Conservation (phyloP, 1,140 invertebrate species). For the Lutraria rhynchaena region DNA sequence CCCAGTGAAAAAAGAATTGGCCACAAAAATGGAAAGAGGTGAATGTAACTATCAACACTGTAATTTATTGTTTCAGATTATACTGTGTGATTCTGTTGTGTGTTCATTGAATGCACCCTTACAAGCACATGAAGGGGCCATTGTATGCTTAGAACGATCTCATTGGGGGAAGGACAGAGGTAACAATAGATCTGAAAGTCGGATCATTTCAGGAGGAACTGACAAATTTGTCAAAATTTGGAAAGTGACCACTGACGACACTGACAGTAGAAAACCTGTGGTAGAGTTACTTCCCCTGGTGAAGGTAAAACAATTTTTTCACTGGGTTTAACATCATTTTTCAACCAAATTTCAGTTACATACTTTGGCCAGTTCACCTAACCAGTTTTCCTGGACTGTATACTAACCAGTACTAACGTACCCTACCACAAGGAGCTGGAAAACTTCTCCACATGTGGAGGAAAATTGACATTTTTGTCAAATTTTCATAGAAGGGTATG, state of each 20-base stretch:
- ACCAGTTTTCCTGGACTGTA: too few species aligned
- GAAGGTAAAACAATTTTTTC: conserved; percentile 44
- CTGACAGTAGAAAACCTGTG: neutral
- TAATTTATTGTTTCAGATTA: conserved; percentile 47
- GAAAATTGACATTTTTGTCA: too few species aligned
- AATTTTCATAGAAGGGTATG: too few species aligned
- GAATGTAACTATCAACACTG: too few species aligned
- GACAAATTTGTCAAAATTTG: conserved; percentile 46
- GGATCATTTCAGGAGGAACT: conserved; percentile 42
- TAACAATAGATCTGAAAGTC: neutral
- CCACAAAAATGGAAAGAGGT: too few species aligned
- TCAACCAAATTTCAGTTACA: too few species aligned
- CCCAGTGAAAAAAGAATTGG: too few species aligned
- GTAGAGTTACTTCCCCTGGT: neutral
- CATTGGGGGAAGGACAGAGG: neutral
- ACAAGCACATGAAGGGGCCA: conserved; percentile 45
- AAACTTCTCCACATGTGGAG: too few species aligned
- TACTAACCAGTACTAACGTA: too few species aligned
- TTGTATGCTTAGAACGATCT: conserved; percentile 15
- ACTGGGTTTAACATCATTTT: too few species aligned
- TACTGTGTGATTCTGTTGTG: conserved; percentile 28
- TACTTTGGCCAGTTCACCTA: too few species aligned
- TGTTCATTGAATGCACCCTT: conserved; percentile 9
- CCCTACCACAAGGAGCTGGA: too few species aligned
- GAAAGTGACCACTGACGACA: neutral